Base-by-base conservation (phyloP, 2,888 invertebrate genomes). In the Phorcus lineatus region DNA sequence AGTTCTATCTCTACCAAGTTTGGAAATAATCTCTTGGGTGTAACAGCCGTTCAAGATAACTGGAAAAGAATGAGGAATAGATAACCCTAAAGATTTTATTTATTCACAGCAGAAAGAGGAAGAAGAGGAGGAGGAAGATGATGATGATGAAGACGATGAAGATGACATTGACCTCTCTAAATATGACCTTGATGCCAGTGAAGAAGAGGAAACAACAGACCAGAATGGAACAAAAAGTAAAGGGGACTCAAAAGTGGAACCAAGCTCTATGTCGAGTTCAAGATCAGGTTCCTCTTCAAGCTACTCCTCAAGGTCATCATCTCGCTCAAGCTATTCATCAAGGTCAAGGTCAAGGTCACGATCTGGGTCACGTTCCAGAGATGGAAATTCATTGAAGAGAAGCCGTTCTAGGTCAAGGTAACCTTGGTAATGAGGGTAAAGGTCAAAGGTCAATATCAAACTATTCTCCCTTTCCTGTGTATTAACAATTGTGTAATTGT, bases 151-250 rank as follows among this genome's bases (percentile, higher is more conserved):
- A 7, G 95, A 95, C 0, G 95, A 95, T 9, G 92, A 92, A 11
- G 92, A 92, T 57, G 92, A 92, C 83, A 92, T 86, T 36, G 96
- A 96, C 92, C 94, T 96, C 74, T 96, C 96, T 31, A 96, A 96
- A 91, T 97, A 96, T 92, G 96, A 96, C 91, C 94, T 96, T 66
- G 93, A 92, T 86, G 94, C 92, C 77, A 96, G 96, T 95, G 96
- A 96, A 82, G 95, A 95, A 82, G 95, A 95, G 70, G 95, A 86
- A n/a, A 28, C 24, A 17, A 17, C 2, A 24, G 16, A 62, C 2
- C 11, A 62, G 17, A 28, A 70, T 19, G 85, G 84, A 40, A 81
- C 79, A 36, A 70, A 78, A 22, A 80, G 83, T 47, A 83, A 81
- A 78, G 55, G 57, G 66, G 70, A 47, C 16, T 62, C 22, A 28